These are phyloP conservation scores for Chiridota heheva DNA, from an alignment of 35 echinoderm and acorn worm genomes.

Conservation along the genomic window DNA sequence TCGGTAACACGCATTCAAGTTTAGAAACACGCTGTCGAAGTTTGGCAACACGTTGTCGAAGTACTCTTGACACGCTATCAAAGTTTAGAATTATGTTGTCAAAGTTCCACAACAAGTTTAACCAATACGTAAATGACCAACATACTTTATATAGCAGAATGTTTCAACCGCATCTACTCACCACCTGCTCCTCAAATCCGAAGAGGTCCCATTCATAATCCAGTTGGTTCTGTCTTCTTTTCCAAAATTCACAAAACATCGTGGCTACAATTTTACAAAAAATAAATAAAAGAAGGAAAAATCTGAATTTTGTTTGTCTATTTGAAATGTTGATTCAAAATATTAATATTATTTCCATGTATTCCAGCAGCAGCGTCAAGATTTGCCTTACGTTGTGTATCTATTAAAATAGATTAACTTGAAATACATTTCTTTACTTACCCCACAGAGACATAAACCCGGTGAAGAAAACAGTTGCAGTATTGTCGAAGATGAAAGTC, in stretches of 20 bases:
- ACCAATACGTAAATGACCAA: too few species aligned
- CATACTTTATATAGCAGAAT: too few species aligned
- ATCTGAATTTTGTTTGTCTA: neutral
- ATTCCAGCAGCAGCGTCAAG: neutral
- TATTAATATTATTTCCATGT: neutral
- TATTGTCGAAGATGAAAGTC: neutral
- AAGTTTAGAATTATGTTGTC: too few species aligned
- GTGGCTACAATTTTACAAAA: neutral
- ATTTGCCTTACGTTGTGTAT: neutral
- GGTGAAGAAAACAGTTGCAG: neutral
- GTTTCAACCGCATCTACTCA: too few species aligned
- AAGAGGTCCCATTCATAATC: slow-evolving; percentile 26
- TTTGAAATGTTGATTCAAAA: neutral
- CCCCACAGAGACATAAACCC: neutral
- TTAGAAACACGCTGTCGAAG: too few species aligned
- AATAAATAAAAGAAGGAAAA: neutral
- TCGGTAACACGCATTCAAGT: too few species aligned
- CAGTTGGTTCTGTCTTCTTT: neutral
- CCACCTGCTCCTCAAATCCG: slow-evolving; percentile 27
- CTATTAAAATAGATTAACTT: too few species aligned
- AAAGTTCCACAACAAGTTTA: too few species aligned
- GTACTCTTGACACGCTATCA: too few species aligned
- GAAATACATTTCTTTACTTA: too few species aligned
- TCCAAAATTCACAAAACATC: slow-evolving; percentile 21
- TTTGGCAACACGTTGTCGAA: too few species aligned